Evolutionary conservation across 2,797 vertebrate species (phyloP).

Genomic region (Rhabdomys pumilio): DNA sequence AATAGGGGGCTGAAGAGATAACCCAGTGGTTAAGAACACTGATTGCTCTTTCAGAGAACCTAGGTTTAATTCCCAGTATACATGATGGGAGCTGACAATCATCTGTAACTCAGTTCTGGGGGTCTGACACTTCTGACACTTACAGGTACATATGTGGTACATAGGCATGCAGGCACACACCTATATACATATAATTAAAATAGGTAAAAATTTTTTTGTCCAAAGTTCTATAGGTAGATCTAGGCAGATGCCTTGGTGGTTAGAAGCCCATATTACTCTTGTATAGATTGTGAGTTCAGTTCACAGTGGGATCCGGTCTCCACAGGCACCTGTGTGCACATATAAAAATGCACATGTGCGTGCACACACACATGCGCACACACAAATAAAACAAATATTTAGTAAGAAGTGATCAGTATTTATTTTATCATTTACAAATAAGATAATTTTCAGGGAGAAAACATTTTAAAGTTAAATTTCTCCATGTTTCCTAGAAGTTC

Average conservation of each 20-base stretch:
- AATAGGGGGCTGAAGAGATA: not conserved
- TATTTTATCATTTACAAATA: conserved; percentile 14
- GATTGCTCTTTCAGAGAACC: not conserved
- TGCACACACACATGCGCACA: not conserved
- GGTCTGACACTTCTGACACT: not conserved
- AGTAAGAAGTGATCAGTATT: not conserved
- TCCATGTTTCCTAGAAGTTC: not conserved
- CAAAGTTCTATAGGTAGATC: not conserved
- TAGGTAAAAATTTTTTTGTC: not conserved
- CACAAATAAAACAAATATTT: not conserved
- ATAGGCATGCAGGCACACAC: not conserved
- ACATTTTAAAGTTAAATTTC: not conserved
- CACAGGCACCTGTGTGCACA: not conserved
- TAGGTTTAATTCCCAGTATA: not conserved
- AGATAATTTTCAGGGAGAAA: conserved; percentile 36
- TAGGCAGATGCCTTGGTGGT: not conserved
- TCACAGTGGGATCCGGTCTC: not conserved
- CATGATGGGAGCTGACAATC: not conserved
- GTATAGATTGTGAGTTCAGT: not conserved
- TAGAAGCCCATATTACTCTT: not conserved
- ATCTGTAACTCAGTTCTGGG: not conserved
- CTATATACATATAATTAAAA: not conserved
- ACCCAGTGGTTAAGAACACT: not conserved
- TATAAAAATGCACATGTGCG: not conserved
- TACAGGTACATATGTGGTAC: not conserved